Base-by-base conservation (phyloP, 2,113 vertebrate species). In the Sardina pilchardus region DNA sequence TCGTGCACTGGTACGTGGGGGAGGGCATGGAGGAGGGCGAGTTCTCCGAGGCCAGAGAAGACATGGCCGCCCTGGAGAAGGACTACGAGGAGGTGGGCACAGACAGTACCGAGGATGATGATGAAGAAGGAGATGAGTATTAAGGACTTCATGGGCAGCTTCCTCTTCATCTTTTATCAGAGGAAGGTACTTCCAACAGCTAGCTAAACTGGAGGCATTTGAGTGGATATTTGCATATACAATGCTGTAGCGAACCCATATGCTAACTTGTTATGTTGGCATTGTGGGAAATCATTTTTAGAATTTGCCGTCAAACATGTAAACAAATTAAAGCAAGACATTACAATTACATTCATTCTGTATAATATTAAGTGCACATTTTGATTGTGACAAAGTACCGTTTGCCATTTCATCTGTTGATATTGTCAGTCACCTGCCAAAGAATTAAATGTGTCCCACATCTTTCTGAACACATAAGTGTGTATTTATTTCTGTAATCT, bases 51-150 rank as follows among this genome's bases (percentile, higher is more conserved):
- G 88, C 85, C 63, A 84, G 67, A 86, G 85, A 87, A 59, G 88
- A 86, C 67, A 67, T 89, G 85, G 81, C 86, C 43, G 83, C 81
- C 71, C 67, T 89, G 67, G 85, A 86, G 82, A 88, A 88, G 26
- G 85, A 88, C 81, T 89, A 89, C 80, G 86, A 87, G 84, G 84
- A 87, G 78, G 75, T 89, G 78, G 82, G 86, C 47, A 86, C 86
- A n/a, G 84, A 89, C 82, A 87, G 84, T 50, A 34, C 91, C 0
- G 90, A 47, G 19, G 93, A 92, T 0, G 93, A 93, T 0, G 91
- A 94, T 47, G 93, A 93, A n/a, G 85, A 86, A 63, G 93, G 92
- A 80, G 92, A 93, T 47, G 94, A 94, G 75, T 94, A 93, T 8
- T 94, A 85, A 94, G 39, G 8, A 8, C 8, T 21, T 80, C 30